A percentile compares a stretch with the other conserved stretches of the same genome.
Evolutionary conservation across 2,888 invertebrate species (phyloP).

Genomic region (Dynastes maya): DNA sequence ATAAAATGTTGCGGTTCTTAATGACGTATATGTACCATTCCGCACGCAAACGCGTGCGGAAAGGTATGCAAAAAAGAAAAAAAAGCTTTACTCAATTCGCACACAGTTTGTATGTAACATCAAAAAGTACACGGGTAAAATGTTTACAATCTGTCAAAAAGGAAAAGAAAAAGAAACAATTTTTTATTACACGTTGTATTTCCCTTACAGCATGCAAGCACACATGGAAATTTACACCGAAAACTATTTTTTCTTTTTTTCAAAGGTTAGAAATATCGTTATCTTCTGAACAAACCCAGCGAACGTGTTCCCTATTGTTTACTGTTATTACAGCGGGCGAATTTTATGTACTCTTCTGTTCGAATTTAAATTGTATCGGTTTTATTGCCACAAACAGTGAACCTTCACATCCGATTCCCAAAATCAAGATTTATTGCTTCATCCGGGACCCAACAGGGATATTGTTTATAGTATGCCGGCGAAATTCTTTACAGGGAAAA

Average conservation of each 20-base stretch:
- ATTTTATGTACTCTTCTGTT: constrained; percentile 45
- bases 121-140: background rate
- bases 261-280: constrained; percentile 18
- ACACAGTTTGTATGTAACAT: background rate
- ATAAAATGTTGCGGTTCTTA: too few species aligned
- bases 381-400: constrained; percentile 40
- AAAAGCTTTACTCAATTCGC: background rate
- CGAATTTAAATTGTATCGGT: constrained; percentile 48
- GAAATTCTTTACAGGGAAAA: constrained; percentile 12
- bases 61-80: too few species aligned
- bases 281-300: constrained; percentile 12
- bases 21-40: too few species aligned
- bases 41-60: too few species aligned
- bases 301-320: constrained; percentile 28
- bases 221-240: background rate
- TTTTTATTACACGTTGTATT: background rate
- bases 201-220: background rate
- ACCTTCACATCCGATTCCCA: constrained; percentile 31
- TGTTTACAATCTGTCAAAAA: too few species aligned
- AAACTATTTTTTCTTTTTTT: constrained; percentile 18
- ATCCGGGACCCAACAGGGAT: constrained; percentile 17
- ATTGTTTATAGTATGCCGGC: constrained; percentile 28
- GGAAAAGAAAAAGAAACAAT: background rate
- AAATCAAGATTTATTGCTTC: constrained; percentile 40
- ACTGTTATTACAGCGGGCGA: constrained; percentile 30